Base-by-base conservation (phyloP, 2,797 vertebrate species). In the Phrynocephalus guinanensis region DNA sequence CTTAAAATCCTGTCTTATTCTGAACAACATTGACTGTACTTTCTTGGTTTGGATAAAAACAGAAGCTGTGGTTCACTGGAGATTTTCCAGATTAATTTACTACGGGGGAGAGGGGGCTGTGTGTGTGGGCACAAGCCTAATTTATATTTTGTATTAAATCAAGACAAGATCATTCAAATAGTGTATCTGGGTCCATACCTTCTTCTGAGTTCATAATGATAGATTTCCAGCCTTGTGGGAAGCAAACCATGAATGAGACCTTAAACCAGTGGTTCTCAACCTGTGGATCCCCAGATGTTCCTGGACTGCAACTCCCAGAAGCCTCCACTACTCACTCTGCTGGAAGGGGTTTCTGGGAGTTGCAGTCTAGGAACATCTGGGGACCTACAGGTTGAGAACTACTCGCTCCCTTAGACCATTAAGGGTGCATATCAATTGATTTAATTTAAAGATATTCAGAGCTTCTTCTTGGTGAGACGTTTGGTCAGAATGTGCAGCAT, bases 361-460 rank as follows among this genome's bases (percentile, higher is more conserved):
- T 44, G 38, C 38, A 44, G 3, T 38, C 38, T 38, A 38, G 38
- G 38, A 44, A 44, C 38, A 44, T 3, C 38, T 44, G 38, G 38
- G 38, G 38, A 44, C 38, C 38, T 5, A 44, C 38, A 44, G 38
- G 38, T 44, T 44, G 38, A 44, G 38, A 44, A 44, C 38, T 4
- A 44, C 38, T 44, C 1, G 5, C 38, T 44, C 1, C 5, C 60
- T 77, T 77, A 38, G 22, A 76, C 24, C 50, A 28, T 84, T 28
- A 76, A 84, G 20, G 13, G 16, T 33, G 52, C 13, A 26, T 63
- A 63, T 63, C 6, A 28, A 56, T 3, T 70, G 33, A 76, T 76
- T 66, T 71, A 30, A 71, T 77, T 48, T 76, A 84, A 75, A 84
- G 26, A 52, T 66, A 84, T 84, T 24, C 84, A 85, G 75, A 68